Evolutionary conservation across 92 coral and sea anemone genomes (phyloP).

Genomic region (Meandrina meandrites): DNA sequence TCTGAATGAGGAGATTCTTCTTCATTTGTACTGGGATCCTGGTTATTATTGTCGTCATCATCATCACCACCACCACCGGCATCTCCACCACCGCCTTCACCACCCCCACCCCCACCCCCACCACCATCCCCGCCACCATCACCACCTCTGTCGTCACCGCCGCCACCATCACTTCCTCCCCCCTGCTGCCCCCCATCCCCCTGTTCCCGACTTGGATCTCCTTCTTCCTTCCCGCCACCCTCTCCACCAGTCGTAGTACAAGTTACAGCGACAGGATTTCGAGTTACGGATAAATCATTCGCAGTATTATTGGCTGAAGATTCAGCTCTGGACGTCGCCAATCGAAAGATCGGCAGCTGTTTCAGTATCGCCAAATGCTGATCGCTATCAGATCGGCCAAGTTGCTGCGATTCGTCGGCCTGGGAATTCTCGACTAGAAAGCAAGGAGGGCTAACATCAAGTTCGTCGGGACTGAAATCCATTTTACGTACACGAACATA

Average conservation of each 20-base stretch:
- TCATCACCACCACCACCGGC: slow-evolving; percentile 25
- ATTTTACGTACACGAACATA: slow-evolving; percentile 36
- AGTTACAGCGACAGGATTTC: slow-evolving; percentile 16
- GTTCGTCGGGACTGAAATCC: slow-evolving; percentile 75
- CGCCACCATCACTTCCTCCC: slow-evolving; percentile 47
- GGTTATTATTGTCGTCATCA: slow-evolving; percentile 11
- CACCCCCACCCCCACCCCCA: slow-evolving; percentile 37
- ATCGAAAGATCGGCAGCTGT: slow-evolving; percentile 51
- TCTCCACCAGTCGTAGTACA: slow-evolving; percentile 30
- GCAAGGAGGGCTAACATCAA: slow-evolving; percentile 80
- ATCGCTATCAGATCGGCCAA: slow-evolving; percentile 49
- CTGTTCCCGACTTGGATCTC: slow-evolving; percentile 34
- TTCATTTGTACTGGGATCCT: slow-evolving; percentile 54
- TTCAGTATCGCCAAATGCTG: slow-evolving; percentile 47
- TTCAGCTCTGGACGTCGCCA: slow-evolving; percentile 1
- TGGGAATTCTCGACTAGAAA: slow-evolving; percentile 84
- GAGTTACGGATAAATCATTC: slow-evolving; percentile 6
- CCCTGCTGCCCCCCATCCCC: slow-evolving; percentile 35
- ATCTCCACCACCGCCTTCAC: slow-evolving; percentile 8
- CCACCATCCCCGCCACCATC: slow-evolving; percentile 21
- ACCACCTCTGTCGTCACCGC: slow-evolving; percentile 25
- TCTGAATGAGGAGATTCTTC: slow-evolving; percentile 64
- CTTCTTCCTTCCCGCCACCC: slow-evolving; percentile 26
- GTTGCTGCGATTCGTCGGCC: slow-evolving; percentile 45
- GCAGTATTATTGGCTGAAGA: background rate